These are phyloP conservation scores for Silurus lanzhouensis DNA, from an alignment of 2,797 vertebrate genomes.

Conservation along the genomic window DNA sequence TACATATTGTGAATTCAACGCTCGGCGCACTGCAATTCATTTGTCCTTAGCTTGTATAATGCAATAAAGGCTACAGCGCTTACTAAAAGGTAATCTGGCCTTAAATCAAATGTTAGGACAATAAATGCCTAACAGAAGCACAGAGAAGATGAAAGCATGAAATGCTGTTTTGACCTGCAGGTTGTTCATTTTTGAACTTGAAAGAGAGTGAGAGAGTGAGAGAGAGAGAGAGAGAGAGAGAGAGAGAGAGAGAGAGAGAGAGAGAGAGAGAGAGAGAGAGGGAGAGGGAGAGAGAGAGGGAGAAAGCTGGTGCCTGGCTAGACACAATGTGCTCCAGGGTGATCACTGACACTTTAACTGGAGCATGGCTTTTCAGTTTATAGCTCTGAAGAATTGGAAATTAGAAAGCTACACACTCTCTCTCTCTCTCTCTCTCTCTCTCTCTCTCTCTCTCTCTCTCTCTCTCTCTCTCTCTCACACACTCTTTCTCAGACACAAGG, in stretches of 20 bases:
- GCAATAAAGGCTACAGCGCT: slow-evolving; percentile 30
- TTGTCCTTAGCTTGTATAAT: slow-evolving; percentile 61
- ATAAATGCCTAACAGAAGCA: neutral
- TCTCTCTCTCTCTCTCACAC: slow-evolving; percentile 16
- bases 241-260: too few relatives aligned
- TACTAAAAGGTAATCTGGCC: slow-evolving; percentile 36
- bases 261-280: too few relatives aligned
- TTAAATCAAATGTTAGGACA: slow-evolving; percentile 21
- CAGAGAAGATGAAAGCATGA: slow-evolving; percentile 17
- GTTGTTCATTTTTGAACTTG: slow-evolving; percentile 11
- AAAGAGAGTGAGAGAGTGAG: too few relatives aligned
- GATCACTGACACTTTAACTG: slow-evolving; percentile 15
- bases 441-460: neutral
- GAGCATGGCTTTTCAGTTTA: slow-evolving; percentile 30
- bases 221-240: too few relatives aligned
- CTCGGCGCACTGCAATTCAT: slow-evolving; percentile 51
- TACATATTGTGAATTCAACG: slow-evolving; percentile 37
- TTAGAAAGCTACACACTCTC: neutral
- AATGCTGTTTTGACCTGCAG: slow-evolving; percentile 11
- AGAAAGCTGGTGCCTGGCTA: slow-evolving; percentile 1
- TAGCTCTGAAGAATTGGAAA: slow-evolving; percentile 18
- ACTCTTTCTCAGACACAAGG: too few relatives aligned
- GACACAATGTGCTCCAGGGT: slow-evolving; percentile 14
- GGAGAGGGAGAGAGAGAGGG: too few relatives aligned
- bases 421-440: neutral